These are phyloP conservation scores for Drosophila trichaetosa DNA, from an alignment of 2,888 invertebrate species.

Conservation along the genomic window DNA sequence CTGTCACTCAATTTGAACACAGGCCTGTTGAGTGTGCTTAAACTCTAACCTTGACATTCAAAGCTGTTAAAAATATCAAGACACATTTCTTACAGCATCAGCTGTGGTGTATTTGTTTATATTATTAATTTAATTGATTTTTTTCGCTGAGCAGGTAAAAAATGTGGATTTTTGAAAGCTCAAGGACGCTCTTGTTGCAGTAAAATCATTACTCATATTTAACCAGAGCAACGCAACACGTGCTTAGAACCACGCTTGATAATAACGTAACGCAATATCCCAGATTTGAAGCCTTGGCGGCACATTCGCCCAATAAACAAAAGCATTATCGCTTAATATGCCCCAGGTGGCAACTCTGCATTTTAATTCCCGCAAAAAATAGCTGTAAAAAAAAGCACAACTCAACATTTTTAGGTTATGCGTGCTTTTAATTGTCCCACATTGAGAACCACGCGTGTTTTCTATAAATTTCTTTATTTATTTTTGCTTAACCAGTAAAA, in stretches of 20 bases:
- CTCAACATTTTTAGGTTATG: slow-evolving; percentile 39
- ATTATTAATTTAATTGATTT: neutral
- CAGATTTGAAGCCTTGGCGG: neutral
- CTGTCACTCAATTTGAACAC: neutral
- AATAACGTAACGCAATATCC: neutral
- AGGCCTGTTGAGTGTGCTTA: neutral
- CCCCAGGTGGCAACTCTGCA: slow-evolving; percentile 28
- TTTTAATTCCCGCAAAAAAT: slow-evolving; percentile 14
- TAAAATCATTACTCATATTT: neutral
- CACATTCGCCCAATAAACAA: neutral
- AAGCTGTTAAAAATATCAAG: neutral
- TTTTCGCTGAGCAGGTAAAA: neutral
- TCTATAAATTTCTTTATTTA: neutral
- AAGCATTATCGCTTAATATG: neutral
- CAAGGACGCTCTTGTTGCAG: neutral
- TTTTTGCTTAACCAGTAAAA: neutral
- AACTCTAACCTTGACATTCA: neutral
- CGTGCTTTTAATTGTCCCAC: neutral
- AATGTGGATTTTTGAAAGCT: neutral
- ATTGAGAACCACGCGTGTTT: slow-evolving; percentile 4
- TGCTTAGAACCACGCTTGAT: neutral
- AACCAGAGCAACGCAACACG: neutral
- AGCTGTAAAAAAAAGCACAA: slow-evolving; percentile 1
- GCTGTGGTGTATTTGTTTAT: no score
- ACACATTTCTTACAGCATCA: no score